phyloP scores from a whole-genome alignment of 2,888 invertebrate genomes.

The Ectropis crepuscularia region DNA sequence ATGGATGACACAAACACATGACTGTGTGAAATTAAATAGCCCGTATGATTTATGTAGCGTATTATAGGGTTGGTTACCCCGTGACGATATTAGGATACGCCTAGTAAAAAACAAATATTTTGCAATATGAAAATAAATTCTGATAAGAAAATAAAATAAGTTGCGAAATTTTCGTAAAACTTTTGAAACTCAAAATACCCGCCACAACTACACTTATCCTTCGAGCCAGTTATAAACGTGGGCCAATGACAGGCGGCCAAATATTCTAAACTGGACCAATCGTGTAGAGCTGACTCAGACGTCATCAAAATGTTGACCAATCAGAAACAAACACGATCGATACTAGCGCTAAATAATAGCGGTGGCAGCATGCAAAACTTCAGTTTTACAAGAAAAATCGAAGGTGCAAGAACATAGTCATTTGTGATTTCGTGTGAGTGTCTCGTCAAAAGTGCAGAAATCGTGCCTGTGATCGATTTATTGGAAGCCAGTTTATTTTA shows the following conservation, averaged over 20 bases:
- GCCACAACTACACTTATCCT: slow-evolving; percentile 50
- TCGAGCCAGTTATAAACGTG: slow-evolving; percentile 84
- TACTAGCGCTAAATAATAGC: slow-evolving; percentile 83
- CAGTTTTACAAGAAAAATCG: slow-evolving; percentile 77
- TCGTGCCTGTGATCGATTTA: slow-evolving; percentile 66
- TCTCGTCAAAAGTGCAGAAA: slow-evolving; percentile 60
- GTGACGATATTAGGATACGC: neutral
- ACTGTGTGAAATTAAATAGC: too few species aligned
- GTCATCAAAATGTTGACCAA: slow-evolving; percentile 81
- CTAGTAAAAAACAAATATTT: neutral
- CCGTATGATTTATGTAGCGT: too few species aligned
- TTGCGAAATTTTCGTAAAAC: slow-evolving; percentile 23
- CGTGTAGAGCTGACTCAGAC: slow-evolving; percentile 54
- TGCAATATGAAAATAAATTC: neutral
- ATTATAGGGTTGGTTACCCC: neutral
- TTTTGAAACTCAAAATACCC: slow-evolving; percentile 61
- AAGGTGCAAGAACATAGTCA: slow-evolving; percentile 58
- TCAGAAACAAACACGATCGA: slow-evolving; percentile 85
- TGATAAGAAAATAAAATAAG: neutral
- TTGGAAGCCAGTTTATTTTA: slow-evolving; percentile 48
- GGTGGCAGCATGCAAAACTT: slow-evolving; percentile 74
- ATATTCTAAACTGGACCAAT: slow-evolving; percentile 82
- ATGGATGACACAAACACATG: too few species aligned
- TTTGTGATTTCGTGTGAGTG: slow-evolving; percentile 62
- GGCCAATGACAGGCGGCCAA: slow-evolving; percentile 87